phyloP scores from a whole-genome alignment of 1,140 invertebrate species.

The Aporrectodea caliginosa region DNA sequence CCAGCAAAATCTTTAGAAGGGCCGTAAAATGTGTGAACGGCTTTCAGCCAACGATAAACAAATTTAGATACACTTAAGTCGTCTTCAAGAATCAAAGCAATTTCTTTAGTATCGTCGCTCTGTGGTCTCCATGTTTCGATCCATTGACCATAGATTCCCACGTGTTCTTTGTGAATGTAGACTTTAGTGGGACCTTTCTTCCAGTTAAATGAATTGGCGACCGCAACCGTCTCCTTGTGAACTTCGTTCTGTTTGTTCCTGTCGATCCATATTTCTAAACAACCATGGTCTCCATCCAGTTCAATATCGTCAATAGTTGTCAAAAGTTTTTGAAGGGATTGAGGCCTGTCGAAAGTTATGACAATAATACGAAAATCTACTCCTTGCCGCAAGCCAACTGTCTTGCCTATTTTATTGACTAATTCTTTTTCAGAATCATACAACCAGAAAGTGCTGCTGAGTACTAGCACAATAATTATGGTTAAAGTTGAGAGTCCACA shows the following conservation, averaged over 20 bases:
- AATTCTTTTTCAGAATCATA: too few species aligned
- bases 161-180: slow-evolving; percentile 39
- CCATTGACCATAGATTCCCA: slow-evolving; percentile 46
- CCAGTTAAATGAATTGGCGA: slow-evolving; percentile 29
- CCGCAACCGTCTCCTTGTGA: not conserved
- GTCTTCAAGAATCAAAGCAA: too few species aligned
- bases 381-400: too few species aligned
- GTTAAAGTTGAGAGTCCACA: too few species aligned
- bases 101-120: slow-evolving; percentile 9
- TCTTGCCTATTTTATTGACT: too few species aligned
- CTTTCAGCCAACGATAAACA: slow-evolving; percentile 27
- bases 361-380: too few species aligned
- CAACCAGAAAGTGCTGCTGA: too few species aligned
- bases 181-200: slow-evolving; percentile 37
- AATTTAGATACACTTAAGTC: slow-evolving; percentile 16
- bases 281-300: slow-evolving; percentile 14
- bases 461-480: too few species aligned
- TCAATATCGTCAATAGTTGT: slow-evolving; percentile 7
- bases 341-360: not conserved
- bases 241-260: not conserved
- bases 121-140: slow-evolving; percentile 40
- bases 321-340: not conserved
- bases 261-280: slow-evolving; percentile 27
- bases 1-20: slow-evolving; percentile 15
- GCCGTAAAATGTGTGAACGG: slow-evolving; percentile 15